phyloP scores from a whole-genome alignment of 2,113 vertebrate species.

The rabbit (Oryctolagus cuniculus) region DNA sequence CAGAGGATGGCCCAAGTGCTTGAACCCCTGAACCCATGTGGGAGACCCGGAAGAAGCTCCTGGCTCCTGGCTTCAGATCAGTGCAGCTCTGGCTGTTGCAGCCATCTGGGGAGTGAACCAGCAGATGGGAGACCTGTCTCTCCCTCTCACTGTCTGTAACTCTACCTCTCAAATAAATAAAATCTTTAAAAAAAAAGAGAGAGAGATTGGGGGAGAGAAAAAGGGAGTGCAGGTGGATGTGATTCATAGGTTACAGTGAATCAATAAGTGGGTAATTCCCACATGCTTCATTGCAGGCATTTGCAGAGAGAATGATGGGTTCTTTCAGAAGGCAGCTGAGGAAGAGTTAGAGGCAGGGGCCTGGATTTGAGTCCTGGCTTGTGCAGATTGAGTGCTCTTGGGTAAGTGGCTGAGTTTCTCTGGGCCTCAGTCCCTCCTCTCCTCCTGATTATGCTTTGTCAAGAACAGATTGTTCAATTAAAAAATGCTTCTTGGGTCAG shows the following conservation, averaged over 20 bases:
- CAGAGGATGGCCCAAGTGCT: too few relatives aligned
- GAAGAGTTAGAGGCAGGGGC: neutral
- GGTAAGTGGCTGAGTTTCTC: neutral
- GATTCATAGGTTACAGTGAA: neutral
- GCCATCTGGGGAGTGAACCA: too few relatives aligned
- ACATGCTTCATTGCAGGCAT: fast-evolving
- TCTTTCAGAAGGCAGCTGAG: neutral
- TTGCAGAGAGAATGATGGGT: neutral
- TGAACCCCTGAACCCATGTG: too few relatives aligned
- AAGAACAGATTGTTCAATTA: neutral
- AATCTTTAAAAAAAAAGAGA: neutral
- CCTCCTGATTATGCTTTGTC: neutral
- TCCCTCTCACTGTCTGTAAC: too few relatives aligned
- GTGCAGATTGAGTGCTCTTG: too few relatives aligned
- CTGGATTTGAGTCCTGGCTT: neutral
- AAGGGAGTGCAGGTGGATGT: neutral
- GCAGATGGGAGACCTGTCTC: too few relatives aligned
- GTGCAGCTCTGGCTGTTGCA: too few relatives aligned
- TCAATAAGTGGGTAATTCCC: neutral
- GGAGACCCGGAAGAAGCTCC: too few relatives aligned
- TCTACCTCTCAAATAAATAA: too few relatives aligned
- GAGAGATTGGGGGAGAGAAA: neutral
- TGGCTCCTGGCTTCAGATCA: too few relatives aligned
- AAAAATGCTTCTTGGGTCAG: neutral
- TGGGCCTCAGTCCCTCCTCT: neutral